Evolutionary conservation across 2,113 vertebrate genomes (phyloP), one percentile per base, ranked within the genome.

Genomic region (Colaptes auratus): DNA sequence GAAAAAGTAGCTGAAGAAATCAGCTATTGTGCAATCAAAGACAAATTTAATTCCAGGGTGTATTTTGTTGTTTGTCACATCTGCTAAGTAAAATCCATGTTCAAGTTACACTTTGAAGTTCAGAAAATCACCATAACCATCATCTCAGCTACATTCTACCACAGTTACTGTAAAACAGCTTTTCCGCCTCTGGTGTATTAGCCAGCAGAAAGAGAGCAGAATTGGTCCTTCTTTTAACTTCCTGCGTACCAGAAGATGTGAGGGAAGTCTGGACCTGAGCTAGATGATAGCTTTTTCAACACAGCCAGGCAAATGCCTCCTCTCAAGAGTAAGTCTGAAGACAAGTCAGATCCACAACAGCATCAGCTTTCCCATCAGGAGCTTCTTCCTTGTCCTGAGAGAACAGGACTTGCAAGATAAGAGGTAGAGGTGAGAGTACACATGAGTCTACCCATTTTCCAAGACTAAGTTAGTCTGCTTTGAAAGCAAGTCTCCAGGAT

Each of bases 1-100:
- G 70, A 91, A 92, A 95, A 96, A 75, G 88, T 84, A 91, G 82
- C 61, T 84, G 88, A 83, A 94, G 61, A 94, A 94, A 92, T 67
- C 77, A 82, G 78, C 12, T 64, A 65, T 86, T 95, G 72, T 84
- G 70, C 61, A 93, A 85, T 85, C 74, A 86, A 88, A 95, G 59
- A 74, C 31, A 73, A 85, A 89, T 76, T 48, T 19, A 94, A 92
- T 95, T 95, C 17, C 36, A 75, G 65, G 27, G 33, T 72, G 6
- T 27, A 84, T 65, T 86, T 91, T 88, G 67, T 89, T 83, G 69
- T 78, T 89, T 86, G 80, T 91, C 53, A 25, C 17, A 78, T 72
- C 44, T 88, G 20, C 35, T 65, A 88, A 61, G 35, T 58, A n/a
- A 93, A 90, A 95, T 86, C 16, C 30, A 39, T 27, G 24, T 65